Evolutionary conservation across 2,888 invertebrate species (phyloP), one percentile per base, ranked within the genome.

Genomic region (Dione juno): DNA sequence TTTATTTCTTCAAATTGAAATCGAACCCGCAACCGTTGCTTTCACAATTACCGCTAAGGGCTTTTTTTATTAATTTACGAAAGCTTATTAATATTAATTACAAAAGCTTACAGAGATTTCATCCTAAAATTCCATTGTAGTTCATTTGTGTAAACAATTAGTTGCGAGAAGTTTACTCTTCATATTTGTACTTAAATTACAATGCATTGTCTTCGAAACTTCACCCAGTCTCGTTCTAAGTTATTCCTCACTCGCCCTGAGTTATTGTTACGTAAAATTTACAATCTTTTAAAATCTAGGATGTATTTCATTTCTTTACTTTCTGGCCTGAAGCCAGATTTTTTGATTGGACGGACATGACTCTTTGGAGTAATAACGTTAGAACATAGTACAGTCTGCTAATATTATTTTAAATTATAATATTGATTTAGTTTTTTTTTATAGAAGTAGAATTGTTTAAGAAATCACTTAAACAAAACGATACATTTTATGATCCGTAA

Each of bases 151-250:
- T 21, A 52, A 66, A 66, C 72, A 52, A 37, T 37, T 77, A 63
- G 80, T 81, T 78, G 74, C 69, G 70, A 48, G 68, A 67, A 67
- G 72, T 77, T 74, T 19, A 40, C 74, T 76, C 74, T 68, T 64
- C 57, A 66, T 54, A 65, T 64, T 61, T 69, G 54, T 54, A 79
- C 77, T 71, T 76, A 76, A 75, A 80, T 81, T 77, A 80, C 79
- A 79, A 81, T 82, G 81, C 80, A 78, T 81, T 79, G 81, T 81
- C 81, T 82, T 79, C 77, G 79, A 78, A 80, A 79, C 77, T 78
- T 79, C 75, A 78, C 74, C 72, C 74, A 72, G 76, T 80, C 78
- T 78, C 77, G 76, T 76, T 78, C 69, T 76, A 77, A 77, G 77
- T 77, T 77, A 75, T 75, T 52, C 64, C 64, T 64, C n/a, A 53